Conservation (phyloP, 2,113 vertebrate genomes). For the Sminthopsis crassicaudata region DNA sequence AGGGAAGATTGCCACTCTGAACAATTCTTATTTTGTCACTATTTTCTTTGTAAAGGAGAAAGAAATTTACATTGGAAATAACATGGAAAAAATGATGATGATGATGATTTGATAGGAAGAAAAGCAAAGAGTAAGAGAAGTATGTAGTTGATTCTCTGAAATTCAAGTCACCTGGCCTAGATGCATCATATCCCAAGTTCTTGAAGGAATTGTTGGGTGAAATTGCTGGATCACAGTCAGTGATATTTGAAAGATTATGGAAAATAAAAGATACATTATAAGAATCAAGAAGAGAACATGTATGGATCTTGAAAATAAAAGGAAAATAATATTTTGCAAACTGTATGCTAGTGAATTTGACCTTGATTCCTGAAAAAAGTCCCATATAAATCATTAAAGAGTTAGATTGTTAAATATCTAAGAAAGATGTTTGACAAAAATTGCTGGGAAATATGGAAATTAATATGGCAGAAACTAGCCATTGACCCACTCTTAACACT, state of each 20-base stretch:
- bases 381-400: background rate
- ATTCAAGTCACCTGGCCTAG: background rate
- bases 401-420: background rate
- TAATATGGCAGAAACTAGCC: too few species aligned
- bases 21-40: background rate
- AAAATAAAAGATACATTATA: background rate
- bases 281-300: background rate
- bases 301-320: background rate
- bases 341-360: background rate
- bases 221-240: background rate
- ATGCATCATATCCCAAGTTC: background rate
- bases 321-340: background rate
- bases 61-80: background rate
- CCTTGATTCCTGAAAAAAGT: background rate
- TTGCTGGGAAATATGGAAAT: too few species aligned
- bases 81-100: background rate
- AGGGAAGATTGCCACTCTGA: background rate
- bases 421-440: too few species aligned
- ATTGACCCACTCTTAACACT: too few species aligned
- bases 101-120: background rate
- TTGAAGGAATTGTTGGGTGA: background rate
- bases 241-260: background rate
- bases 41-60: background rate
- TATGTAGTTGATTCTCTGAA: background rate
- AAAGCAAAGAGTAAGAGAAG: background rate